Base-by-base conservation (phyloP, 2,113 vertebrate species). In the Brienomyrus brachyistius region DNA sequence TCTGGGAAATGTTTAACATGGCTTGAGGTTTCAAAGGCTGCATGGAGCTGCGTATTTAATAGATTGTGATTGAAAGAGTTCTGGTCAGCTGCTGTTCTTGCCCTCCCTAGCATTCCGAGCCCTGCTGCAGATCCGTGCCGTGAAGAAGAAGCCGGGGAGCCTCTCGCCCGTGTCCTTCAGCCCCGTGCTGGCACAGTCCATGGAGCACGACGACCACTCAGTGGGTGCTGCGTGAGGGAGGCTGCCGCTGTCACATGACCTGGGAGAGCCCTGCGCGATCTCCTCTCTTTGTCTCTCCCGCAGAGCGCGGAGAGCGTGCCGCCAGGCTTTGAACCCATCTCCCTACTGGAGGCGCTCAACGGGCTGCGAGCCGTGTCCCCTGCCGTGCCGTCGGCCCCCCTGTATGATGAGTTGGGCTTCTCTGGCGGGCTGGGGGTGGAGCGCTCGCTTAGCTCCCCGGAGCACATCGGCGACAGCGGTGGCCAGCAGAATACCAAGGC, bases 81-180 rank as follows among this genome's bases (percentile, higher is more conserved):
- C 31, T 43, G 74, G 74, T 77, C 74, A 77, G 82, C 45, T 84
- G 19, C 21, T 23, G 82, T n/a, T 19, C 47, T 40, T n/a, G 15
- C 7, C 35, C 91, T 92, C 88, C 27, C 0, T 88, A 99, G 98
- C 98, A 0, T 99, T 99, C 94, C 97, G 98, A 43, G 98, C 98
- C 54, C 95, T 99, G 92, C 96, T 99, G 94, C 98, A 99, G 96
- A 99, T 99, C 94, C 96, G 98, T 90, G 98, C 98, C 0, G 98
- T 99, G 94, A 96, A 98, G 93, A 99, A 98, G 95, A 99, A 99
- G 94, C 97, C 98, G 0, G 98, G 98, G 5, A 95, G 97, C 31
- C 95, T 99, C 87, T 98, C 98, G 0, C 98, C 98, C 0, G 97
- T 98, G 89, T 99, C 98, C 0, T 99, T 99, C 96, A 99, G 98